Evolutionary conservation across 2,797 vertebrate genomes (phyloP), one percentile per base, ranked within the genome.

Genomic region (Myoxocephalus aenaeus): DNA sequence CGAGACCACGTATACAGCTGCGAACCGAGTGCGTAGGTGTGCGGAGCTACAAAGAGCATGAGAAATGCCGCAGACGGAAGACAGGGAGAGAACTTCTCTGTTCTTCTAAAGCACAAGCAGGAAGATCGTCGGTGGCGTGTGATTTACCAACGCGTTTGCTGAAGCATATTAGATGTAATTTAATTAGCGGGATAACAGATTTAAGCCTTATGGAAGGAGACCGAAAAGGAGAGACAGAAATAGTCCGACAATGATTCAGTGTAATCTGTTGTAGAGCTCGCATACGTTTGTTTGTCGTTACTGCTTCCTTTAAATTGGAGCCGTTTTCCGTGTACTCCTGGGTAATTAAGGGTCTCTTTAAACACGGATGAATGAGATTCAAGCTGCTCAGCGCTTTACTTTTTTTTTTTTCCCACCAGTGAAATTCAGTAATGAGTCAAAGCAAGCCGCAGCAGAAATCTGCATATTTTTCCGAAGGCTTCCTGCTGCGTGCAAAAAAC

Each of bases 21-120:
- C 13, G 46, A 64, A 17, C 62, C 8, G 27, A 50, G 73, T 57
- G 80, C 70, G 83, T 74, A 82, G 80, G 81, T 85, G 88, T 81
- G 70, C 27, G 20, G 67, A 17, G 67, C 80, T 78, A 76, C 82
- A 86, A 85, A 86, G 86, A 86, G 84, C 82, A 81, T 83, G 54
- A 29, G 69, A 67, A 72, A 89, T 73, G 46, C 27, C 20, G 5
- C 56, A 57, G 64, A 67, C 63, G 22, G 53, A 68, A 61, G 64
- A 18, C 34, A 20, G 48, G 38, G 40, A 56, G n/a, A 67, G 1
- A 70, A 51, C 13, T 70, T 78, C 25, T 50, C 36, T 78, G 70
- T 67, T 59, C 59, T 4, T 27, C 53, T 42, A 10, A 81, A 77
- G 62, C 32, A 42, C 11, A 12, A 18, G n/a, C 64, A 40, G 59